Percentiles rank a stretch among this genome's conserved stretches.
Conservation (phyloP, 2,797 vertebrate species). For the Lagodon rhomboides region DNA sequence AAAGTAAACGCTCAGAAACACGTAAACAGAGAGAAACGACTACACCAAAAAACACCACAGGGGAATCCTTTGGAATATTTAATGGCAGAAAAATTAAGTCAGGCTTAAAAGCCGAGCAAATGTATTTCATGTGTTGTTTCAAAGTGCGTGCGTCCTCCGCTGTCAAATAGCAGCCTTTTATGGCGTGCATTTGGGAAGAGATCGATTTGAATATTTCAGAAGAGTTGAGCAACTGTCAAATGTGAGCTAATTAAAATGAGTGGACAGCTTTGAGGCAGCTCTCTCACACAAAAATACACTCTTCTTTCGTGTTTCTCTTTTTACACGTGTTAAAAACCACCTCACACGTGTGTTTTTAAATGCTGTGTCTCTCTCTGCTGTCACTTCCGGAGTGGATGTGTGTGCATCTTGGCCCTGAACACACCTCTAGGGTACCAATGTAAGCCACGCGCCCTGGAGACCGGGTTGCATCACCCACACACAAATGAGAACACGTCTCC, state of each 20-base stretch:
- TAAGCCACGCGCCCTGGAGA: conserved; percentile 28
- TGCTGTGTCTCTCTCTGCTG: not conserved
- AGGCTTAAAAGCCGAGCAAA: conserved; percentile 20
- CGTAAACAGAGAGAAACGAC: conserved; percentile 14
- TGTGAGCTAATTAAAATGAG: conserved; percentile 34
- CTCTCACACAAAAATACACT: not conserved
- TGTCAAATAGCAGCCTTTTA: conserved; percentile 20
- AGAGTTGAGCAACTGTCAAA: conserved; percentile 41
- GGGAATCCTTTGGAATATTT: conserved; percentile 28
- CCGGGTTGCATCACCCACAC: conserved; percentile 39
- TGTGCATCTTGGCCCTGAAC: conserved; percentile 11
- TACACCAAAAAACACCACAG: not conserved
- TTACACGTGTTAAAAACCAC: not conserved
- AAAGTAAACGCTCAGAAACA: conserved; percentile 15
- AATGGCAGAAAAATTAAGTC: conserved; percentile 23
- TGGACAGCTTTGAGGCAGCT: conserved; percentile 5
- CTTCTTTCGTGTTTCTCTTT: not conserved
- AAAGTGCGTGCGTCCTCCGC: not conserved
- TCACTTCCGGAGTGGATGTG: conserved; percentile 1
- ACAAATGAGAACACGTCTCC: conserved; percentile 13
- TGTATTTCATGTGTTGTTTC: conserved; percentile 8
- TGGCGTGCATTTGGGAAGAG: not conserved
- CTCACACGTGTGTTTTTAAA: not conserved
- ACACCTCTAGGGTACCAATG: conserved; percentile 28
- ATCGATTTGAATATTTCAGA: conserved; percentile 51